These are phyloP conservation scores for Polymixis lichenea DNA, from an alignment of 2,888 invertebrate genomes.

Conservation along the genomic window DNA sequence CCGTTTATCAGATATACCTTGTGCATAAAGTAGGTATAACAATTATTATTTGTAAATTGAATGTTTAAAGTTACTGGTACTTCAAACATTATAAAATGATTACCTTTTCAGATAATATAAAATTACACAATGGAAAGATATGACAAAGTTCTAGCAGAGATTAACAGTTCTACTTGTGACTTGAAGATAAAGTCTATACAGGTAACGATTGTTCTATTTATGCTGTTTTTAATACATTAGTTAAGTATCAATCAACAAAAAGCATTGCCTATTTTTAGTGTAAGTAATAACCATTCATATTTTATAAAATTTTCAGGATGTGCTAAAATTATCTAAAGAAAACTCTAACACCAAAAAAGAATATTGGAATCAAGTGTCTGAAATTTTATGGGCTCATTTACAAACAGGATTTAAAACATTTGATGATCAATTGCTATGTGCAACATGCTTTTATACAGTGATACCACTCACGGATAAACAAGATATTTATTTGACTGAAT, in stretches of 20 bases:
- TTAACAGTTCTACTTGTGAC: conserved; percentile 69
- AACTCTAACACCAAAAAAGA: conserved; percentile 54
- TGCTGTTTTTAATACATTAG: neutral
- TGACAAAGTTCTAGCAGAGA: conserved; percentile 60
- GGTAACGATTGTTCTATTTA: conserved; percentile 62
- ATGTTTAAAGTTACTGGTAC: neutral
- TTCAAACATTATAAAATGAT: conserved; percentile 5
- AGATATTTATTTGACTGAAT: conserved; percentile 72
- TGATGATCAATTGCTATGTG: conserved; percentile 85
- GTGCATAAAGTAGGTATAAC: conserved; percentile 30
- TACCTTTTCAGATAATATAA: conserved; percentile 64
- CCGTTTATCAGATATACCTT: neutral
- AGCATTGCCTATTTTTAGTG: neutral
- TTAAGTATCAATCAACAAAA: neutral
- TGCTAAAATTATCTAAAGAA: conserved; percentile 74
- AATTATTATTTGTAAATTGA: neutral
- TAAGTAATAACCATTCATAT: neutral
- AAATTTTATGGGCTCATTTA: conserved; percentile 80
- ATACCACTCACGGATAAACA: conserved; percentile 72
- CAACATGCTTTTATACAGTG: conserved; percentile 83
- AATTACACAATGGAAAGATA: conserved; percentile 72
- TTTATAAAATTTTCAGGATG: conserved; percentile 73
- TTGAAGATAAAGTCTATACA: conserved; percentile 75
- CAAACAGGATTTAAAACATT: conserved; percentile 74
- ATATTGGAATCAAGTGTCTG: conserved; percentile 71